Base-by-base conservation (phyloP, 2,888 invertebrate species). In the Leptothorax acervorum region DNA sequence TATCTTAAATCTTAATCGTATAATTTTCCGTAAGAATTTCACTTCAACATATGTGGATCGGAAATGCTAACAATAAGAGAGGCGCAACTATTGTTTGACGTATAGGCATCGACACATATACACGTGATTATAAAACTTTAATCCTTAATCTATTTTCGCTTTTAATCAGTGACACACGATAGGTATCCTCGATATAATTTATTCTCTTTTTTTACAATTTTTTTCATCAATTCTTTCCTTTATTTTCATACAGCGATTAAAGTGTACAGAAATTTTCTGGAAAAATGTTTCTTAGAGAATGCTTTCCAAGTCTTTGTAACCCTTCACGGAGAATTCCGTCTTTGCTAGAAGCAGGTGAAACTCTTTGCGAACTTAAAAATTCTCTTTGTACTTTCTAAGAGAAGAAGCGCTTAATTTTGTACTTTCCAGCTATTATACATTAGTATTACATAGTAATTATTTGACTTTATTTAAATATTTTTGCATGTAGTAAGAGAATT, bases 321-420 rank as follows among this genome's bases (percentile, higher is more conserved):
- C 4, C 12, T 48, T 60, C 45, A 18, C 31, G 31, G 6, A 70
- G 57, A 79, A 66, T 60, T 60, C 3, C 60, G 31, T 68, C 48
- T 60, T 70, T 70, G 12, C 31, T 57, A 35, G 35, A 65, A 8
- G 45, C 68, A 31, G n/a, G 8, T 9, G 15, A 68, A 70, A 57
- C 48, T 76, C 53, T 53, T 28, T 5, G 51, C 35, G 9, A 55
- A 68, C 48, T 79, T 79, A 35, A 79, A 79, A 57, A 71, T 79
- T 79, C 79, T 23, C 35, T 79, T 60, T 79, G 39, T 71, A 45
- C 79, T 79, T 71, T 28, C 18, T n/a, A 60, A 45, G 15, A 68
- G 15, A 42, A 78, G 45, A 57, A 9, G 66, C 55, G 48, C 23
- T 70, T 57, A 60, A 70, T 79, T 70, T 23, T 57, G 5, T 23